These are phyloP conservation scores for Adoxophyes honmai DNA, from an alignment of 1,140 invertebrate genomes.

Conservation along the genomic window DNA sequence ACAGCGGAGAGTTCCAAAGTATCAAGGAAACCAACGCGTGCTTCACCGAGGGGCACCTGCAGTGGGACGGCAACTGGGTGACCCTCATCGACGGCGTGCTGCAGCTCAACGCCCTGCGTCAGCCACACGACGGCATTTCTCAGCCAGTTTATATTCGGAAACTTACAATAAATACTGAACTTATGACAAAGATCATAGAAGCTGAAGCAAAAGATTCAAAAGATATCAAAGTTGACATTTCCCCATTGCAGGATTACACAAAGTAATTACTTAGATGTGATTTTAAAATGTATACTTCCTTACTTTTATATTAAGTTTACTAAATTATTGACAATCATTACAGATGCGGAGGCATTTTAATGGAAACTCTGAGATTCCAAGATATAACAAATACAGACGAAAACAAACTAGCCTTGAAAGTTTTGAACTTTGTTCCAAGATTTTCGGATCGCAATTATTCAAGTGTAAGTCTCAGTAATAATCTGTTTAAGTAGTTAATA, in stretches of 20 bases:
- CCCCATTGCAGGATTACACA: background rate
- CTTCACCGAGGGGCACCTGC: conserved; percentile 12
- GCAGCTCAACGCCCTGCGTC: conserved; percentile 19
- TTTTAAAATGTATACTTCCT: too few relatives aligned
- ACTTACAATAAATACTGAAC: conserved; percentile 15
- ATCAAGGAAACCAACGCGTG: conserved; percentile 11
- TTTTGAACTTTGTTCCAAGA: conserved; percentile 31
- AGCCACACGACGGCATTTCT: background rate
- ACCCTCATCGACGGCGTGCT: conserved; percentile 23
- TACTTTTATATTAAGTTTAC: too few relatives aligned
- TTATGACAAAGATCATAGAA: background rate
- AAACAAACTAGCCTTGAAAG: conserved; percentile 21
- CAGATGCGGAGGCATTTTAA: conserved; percentile 30
- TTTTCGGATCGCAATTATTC: conserved; percentile 10
- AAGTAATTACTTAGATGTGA: conserved; percentile 1
- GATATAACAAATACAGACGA: conserved; percentile 17
- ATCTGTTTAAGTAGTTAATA: too few relatives aligned
- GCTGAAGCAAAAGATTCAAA: background rate
- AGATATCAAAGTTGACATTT: background rate
- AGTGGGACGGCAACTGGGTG: conserved; percentile 24
- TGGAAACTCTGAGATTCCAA: conserved; percentile 28
- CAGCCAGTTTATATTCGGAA: conserved; percentile 15
- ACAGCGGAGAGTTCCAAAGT: conserved; percentile 23
- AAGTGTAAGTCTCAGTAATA: conserved; percentile 26
- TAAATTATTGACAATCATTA: too few relatives aligned